Conservation (phyloP, 2,113 vertebrate species). For the Sialia sialis region DNA sequence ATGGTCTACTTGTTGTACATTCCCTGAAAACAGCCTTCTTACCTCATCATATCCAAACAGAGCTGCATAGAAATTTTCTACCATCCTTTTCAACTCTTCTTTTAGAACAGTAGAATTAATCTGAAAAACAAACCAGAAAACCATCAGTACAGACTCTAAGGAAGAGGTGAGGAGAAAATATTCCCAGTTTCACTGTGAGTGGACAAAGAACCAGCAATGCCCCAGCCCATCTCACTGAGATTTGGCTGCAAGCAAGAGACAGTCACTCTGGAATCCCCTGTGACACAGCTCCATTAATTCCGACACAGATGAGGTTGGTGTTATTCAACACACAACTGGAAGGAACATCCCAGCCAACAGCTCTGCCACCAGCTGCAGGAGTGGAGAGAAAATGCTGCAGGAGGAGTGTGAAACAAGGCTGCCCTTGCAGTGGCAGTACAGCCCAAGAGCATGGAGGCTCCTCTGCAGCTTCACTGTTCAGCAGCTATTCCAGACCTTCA, state of each 20-base stretch:
- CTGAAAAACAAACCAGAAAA: conserved; percentile 71
- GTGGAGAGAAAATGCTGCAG: background rate
- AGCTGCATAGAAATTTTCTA: conserved; percentile 91
- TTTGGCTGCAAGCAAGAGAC: background rate
- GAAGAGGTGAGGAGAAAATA: background rate
- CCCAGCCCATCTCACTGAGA: too few species aligned
- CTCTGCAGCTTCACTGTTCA: background rate
- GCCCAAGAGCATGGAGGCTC: background rate
- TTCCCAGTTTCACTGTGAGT: background rate
- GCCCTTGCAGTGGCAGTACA: background rate
- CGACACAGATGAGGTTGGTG: background rate
- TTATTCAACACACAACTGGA: background rate
- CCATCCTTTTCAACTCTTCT: conserved; percentile 85
- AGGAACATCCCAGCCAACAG: background rate
- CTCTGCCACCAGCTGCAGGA: background rate
- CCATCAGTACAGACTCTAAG: background rate
- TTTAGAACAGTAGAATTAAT: conserved; percentile 85
- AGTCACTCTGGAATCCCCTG: background rate
- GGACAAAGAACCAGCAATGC: background rate
- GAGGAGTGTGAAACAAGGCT: background rate
- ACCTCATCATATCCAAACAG: conserved; percentile 99
- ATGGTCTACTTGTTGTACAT: background rate
- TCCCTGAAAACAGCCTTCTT: conserved; percentile 18
- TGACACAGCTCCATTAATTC: background rate
- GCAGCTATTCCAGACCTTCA: background rate